Percentiles rank a stretch among this genome's conserved stretches.
phyloP scores from a whole-genome alignment of 2,113 vertebrate genomes.

The Grantiella picta region DNA sequence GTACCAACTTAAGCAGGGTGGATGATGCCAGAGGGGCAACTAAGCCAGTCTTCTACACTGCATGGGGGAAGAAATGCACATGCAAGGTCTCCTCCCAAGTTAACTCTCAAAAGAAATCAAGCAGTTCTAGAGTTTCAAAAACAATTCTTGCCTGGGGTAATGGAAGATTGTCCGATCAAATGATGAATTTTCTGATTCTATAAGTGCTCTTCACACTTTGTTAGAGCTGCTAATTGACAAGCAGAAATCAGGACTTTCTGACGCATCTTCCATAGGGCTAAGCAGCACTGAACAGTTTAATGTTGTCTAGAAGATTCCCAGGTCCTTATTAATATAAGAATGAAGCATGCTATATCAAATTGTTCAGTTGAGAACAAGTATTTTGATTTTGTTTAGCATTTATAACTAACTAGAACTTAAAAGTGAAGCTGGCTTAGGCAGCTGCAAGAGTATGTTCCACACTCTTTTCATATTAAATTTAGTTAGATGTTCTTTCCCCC shows the following conservation, averaged over 20 bases:
- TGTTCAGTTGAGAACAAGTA: background rate
- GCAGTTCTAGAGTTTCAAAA: background rate
- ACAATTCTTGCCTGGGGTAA: background rate
- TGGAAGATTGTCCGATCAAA: background rate
- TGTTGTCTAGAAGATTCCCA: background rate
- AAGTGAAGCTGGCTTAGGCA: background rate
- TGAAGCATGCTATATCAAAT: background rate
- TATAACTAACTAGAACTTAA: background rate
- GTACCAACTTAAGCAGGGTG: background rate
- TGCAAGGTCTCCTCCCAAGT: background rate
- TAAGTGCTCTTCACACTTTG: background rate
- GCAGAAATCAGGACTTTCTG: background rate
- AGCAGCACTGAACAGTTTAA: background rate
- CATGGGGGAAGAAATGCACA: background rate
- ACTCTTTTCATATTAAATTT: background rate
- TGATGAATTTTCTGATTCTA: rapidly evolving
- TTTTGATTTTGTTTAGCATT: conserved; percentile 21
- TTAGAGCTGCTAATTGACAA: background rate
- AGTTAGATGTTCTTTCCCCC: background rate
- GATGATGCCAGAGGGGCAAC: background rate
- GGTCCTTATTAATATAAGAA: background rate
- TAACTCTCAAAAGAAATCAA: background rate
- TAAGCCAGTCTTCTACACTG: background rate
- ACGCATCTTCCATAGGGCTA: background rate
- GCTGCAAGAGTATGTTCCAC: background rate